phyloP scores from a whole-genome alignment of 2,888 invertebrate genomes.

The Homarus gammarus region DNA sequence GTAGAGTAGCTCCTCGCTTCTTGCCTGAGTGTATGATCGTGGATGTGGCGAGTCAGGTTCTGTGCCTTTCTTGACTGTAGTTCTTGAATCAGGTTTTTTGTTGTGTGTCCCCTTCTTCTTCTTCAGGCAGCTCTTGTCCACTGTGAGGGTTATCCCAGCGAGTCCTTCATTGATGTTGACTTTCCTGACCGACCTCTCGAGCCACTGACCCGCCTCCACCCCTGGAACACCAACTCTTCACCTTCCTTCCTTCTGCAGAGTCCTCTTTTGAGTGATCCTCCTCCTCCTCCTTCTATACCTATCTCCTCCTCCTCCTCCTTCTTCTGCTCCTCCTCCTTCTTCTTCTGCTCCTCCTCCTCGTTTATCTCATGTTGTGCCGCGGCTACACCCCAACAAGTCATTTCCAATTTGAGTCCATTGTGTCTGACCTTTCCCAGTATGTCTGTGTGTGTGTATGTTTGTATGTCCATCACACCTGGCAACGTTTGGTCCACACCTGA shows the following conservation, averaged over 20 bases:
- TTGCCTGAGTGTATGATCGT: too few species aligned
- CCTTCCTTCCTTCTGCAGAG: neutral
- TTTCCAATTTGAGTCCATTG: conserved; percentile 41
- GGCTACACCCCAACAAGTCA: conserved; percentile 20
- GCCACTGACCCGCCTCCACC: too few species aligned
- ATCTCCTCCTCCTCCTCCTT: too few species aligned
- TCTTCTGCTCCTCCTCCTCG: neutral
- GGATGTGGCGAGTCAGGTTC: too few species aligned
- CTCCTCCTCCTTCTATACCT: neutral
- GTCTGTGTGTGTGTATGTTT: neutral
- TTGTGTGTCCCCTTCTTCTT: neutral
- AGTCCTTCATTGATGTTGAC: neutral
- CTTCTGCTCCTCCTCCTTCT: neutral
- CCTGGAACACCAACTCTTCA: neutral
- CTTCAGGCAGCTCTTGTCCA: neutral
- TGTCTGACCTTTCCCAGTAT: conserved; percentile 19
- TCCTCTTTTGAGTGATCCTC: neutral
- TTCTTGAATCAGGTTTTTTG: too few species aligned
- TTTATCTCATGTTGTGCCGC: neutral
- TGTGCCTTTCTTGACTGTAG: too few species aligned
- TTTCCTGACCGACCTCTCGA: neutral
- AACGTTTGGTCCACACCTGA: too few species aligned
- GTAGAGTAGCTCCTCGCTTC: too few species aligned
- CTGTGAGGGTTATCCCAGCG: neutral
- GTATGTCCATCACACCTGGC: too few species aligned